Conservation (phyloP, 2,888 invertebrate genomes). For the Antheraea yamamai region DNA sequence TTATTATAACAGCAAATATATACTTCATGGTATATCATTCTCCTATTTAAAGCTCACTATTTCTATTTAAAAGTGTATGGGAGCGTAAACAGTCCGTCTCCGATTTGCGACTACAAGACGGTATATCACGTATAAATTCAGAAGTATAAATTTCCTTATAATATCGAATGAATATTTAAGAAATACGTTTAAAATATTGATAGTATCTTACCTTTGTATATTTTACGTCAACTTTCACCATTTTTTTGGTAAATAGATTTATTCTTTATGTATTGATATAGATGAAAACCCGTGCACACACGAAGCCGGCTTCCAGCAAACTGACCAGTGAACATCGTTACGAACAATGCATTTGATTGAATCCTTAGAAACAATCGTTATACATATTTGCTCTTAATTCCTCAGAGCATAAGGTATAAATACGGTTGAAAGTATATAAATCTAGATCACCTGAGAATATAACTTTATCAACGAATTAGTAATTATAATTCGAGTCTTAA, state of each 20-base stretch:
- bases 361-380: not conserved
- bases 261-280: conserved; percentile 12
- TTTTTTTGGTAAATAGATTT: conserved; percentile 41
- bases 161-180: not conserved
- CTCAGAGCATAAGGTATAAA: not conserved
- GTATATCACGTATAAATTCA: not conserved
- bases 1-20: not conserved
- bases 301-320: conserved; percentile 36
- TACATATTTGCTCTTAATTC: conserved; percentile 15
- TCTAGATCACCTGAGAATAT: not conserved
- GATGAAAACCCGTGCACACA: conserved; percentile 26
- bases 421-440: not conserved
- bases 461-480: not conserved
- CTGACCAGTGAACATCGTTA: conserved; percentile 29
- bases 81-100: not conserved
- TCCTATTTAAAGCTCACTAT: not conserved
- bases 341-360: conserved; percentile 24
- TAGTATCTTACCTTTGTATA: conserved; percentile 73
- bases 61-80: not conserved
- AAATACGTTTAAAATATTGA: not conserved
- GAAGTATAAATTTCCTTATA: not conserved
- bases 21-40: not conserved
- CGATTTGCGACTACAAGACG: not conserved
- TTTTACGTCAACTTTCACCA: conserved; percentile 78
- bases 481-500: not conserved